These are phyloP conservation scores for Parazoanthus atlanticus DNA, from an alignment of 92 coral and sea anemone genomes.

Conservation along the genomic window DNA sequence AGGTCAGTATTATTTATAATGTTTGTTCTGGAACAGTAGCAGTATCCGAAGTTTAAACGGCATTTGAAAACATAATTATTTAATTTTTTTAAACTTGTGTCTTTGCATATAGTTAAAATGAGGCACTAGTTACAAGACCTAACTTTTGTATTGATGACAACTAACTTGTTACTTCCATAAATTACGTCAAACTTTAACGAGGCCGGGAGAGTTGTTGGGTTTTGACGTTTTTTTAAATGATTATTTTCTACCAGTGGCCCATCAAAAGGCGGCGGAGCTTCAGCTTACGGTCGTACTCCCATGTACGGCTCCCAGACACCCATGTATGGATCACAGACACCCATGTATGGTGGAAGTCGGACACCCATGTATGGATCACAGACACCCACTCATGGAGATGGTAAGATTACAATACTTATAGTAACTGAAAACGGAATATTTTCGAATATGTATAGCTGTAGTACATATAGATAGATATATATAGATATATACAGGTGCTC, in stretches of 20 bases:
- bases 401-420: constrained; percentile 51
- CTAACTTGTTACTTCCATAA: background rate
- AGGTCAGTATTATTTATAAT: constrained; percentile 53
- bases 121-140: background rate
- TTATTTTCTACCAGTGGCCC: constrained; percentile 68
- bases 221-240: background rate
- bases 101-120: background rate
- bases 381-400: constrained; percentile 99
- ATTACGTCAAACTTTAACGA: too few species aligned
- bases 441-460: background rate
- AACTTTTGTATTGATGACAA: too few species aligned
- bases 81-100: background rate
- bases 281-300: constrained; percentile 78
- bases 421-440: background rate
- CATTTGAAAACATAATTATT: background rate
- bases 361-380: constrained; percentile 99
- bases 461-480: too few species aligned
- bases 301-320: constrained; percentile 99
- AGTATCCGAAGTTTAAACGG: background rate
- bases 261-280: constrained; percentile 80
- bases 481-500: too few species aligned
- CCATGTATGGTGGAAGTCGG: constrained; percentile 91
- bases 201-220: background rate
- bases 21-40: background rate
- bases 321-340: constrained; percentile 99